phyloP scores from a whole-genome alignment of 1,140 invertebrate genomes.

The Heliconius congener region DNA sequence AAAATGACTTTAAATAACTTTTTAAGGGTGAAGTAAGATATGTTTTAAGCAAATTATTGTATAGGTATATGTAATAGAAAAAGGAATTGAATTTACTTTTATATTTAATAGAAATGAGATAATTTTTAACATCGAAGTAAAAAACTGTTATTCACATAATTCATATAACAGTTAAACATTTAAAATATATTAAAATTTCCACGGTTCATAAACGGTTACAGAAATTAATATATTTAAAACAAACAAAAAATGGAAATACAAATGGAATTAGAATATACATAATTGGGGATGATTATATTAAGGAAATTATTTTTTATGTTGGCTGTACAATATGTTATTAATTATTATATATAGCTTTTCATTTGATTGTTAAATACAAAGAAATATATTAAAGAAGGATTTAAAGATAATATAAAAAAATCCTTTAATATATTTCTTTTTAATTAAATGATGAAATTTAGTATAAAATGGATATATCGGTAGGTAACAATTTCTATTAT shows the following conservation, averaged over 20 bases:
- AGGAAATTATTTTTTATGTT: neutral
- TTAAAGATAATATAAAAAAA: too few relatives aligned
- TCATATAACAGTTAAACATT: too few relatives aligned
- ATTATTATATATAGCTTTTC: neutral
- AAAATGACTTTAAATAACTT: neutral
- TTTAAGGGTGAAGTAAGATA: neutral
- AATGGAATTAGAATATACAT: neutral
- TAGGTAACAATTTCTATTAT: slow-evolving; percentile 1
- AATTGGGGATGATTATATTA: neutral
- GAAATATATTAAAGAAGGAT: too few relatives aligned
- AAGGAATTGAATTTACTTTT: neutral
- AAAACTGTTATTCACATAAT: too few relatives aligned
- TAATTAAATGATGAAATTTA: neutral
- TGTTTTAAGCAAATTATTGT: neutral
- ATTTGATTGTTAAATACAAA: neutral
- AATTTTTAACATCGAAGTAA: too few relatives aligned
- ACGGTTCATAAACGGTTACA: neutral
- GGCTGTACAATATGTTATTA: neutral
- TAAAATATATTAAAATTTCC: too few relatives aligned
- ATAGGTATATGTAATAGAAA: neutral
- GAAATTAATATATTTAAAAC: neutral
- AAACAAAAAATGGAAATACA: too few relatives aligned
- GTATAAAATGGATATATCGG: neutral
- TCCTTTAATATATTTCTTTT: too few relatives aligned
- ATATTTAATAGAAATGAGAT: neutral